Evolutionary conservation across 92 coral and sea anemone genomes (phyloP), one percentile per base, ranked within the genome.

Genomic region (Porites evermanni): DNA sequence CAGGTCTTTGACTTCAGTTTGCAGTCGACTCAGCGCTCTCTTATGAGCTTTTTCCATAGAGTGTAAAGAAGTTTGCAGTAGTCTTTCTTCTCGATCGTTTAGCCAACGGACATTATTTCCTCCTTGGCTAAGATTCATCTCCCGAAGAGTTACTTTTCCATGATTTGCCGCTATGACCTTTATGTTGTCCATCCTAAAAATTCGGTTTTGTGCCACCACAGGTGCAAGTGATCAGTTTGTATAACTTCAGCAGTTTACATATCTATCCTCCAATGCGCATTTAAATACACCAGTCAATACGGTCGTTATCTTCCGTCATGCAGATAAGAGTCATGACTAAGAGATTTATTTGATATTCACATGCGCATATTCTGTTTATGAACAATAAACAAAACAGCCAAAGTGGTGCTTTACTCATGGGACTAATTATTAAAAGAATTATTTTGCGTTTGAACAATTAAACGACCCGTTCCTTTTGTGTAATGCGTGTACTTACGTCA

Each of bases 1-100:
- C 58, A 85, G 58, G 19, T 75, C 88, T 56, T 85, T 77, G 10
- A 85, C 83, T 68, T 85, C 88, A 63, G 38, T 53, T 67, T 77
- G 76, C 67, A 85, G 52, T 2, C 88, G 83, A 32, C 64, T 29
- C 0, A 85, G 77, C 2, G 80, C 67, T 77, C 44, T 53, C 84
- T 85, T 79, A 3, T 72, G 75, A 10, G 77, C 88, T 56, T 66
- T 85, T 21, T 85, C 88, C 69, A 85, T 18, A 44, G 83, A 85
- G 56, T 77, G 67, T 59, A 85, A 14, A 38, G 88, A 85, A 24
- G 54, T 85, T 65, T 78, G 68, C 19, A 85, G 83, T 2, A 85
- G 47, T 47, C 84, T 85, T 8, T 68, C 83, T 85, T 85, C 88
- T 29, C 82, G 74, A 6, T 85, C 88, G 70, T 85, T 85, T 70